Evolutionary conservation across 1,140 invertebrate species (phyloP).

Genomic region (Anoplolepis gracilipes): DNA sequence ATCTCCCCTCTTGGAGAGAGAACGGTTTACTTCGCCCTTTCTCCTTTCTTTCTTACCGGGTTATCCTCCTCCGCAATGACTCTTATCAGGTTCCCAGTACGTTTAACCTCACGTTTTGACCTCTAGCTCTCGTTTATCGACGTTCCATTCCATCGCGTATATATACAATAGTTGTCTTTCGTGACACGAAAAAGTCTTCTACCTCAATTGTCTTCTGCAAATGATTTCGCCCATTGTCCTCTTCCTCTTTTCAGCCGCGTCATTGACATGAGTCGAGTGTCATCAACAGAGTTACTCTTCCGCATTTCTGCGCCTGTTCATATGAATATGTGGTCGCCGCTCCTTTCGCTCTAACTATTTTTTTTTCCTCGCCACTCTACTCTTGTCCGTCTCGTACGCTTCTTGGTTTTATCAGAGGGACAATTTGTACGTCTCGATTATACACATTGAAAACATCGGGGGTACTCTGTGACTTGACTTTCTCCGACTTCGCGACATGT

Average conservation of each 20-base stretch:
- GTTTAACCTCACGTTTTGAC: constrained; percentile 17
- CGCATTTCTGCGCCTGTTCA: not conserved
- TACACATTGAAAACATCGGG: too few relatives aligned
- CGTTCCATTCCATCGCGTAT: constrained; percentile 16
- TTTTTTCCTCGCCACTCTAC: too few relatives aligned
- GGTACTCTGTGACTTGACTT: not conserved
- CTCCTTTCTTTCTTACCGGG: not conserved
- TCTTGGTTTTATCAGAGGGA: not conserved
- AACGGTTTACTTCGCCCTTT: constrained; percentile 26
- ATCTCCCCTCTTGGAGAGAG: constrained; percentile 10
- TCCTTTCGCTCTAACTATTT: too few relatives aligned
- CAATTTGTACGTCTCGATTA: not conserved
- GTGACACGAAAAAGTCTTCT: not conserved
- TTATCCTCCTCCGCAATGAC: constrained; percentile 9
- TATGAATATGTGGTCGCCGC: not conserved
- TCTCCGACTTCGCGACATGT: not conserved
- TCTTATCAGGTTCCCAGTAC: constrained; percentile 4
- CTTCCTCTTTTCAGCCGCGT: not conserved
- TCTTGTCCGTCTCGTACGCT: too few relatives aligned
- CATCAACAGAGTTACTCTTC: constrained; percentile 38
- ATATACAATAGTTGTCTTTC: not conserved
- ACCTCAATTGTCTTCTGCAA: not conserved
- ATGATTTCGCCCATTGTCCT: not conserved
- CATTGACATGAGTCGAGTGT: not conserved
- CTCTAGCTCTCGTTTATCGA: not conserved